Conservation (phyloP, 1,140 invertebrate species). For the Adoxophyes honmai region DNA sequence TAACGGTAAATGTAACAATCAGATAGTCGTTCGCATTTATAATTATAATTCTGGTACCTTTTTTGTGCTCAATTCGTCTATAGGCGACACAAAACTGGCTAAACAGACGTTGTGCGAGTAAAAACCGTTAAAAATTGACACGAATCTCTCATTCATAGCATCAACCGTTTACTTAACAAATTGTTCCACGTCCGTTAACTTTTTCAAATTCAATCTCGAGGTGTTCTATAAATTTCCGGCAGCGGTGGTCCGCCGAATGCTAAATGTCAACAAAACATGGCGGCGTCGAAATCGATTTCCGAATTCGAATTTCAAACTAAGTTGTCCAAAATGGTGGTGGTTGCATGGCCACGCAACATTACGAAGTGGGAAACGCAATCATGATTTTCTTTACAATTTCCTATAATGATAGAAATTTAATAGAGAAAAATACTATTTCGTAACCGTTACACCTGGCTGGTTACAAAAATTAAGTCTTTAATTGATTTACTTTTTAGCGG, state of each 20-base stretch:
- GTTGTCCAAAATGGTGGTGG: slow-evolving; percentile 14
- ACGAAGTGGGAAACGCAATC: not conserved
- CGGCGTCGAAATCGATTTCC: slow-evolving; percentile 50
- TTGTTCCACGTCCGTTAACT: slow-evolving; percentile 35
- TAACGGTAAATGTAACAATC: too few relatives aligned
- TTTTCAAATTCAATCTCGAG: slow-evolving; percentile 40
- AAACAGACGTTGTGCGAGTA: not conserved
- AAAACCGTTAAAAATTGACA: slow-evolving; percentile 39
- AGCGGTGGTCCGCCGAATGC: slow-evolving; percentile 21
- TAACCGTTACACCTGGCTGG: slow-evolving; percentile 7
- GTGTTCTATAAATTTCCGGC: slow-evolving; percentile 40
- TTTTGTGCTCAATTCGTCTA: too few relatives aligned
- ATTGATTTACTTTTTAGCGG: not conserved
- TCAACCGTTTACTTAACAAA: slow-evolving; percentile 35
- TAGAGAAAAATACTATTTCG: slow-evolving; percentile 3
- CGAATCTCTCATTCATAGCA: slow-evolving; percentile 35
- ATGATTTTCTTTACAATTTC: slow-evolving; percentile 1
- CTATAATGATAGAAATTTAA: slow-evolving; percentile 11
- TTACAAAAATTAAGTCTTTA: not conserved
- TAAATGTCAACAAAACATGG: slow-evolving; percentile 54
- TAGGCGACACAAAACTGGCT: too few relatives aligned
- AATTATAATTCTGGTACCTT: too few relatives aligned
- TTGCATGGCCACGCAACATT: not conserved
- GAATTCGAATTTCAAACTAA: slow-evolving; percentile 47
- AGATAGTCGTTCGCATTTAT: too few relatives aligned